phyloP scores from a whole-genome alignment of 2,113 vertebrate genomes.

The Actenoides hombroni region DNA sequence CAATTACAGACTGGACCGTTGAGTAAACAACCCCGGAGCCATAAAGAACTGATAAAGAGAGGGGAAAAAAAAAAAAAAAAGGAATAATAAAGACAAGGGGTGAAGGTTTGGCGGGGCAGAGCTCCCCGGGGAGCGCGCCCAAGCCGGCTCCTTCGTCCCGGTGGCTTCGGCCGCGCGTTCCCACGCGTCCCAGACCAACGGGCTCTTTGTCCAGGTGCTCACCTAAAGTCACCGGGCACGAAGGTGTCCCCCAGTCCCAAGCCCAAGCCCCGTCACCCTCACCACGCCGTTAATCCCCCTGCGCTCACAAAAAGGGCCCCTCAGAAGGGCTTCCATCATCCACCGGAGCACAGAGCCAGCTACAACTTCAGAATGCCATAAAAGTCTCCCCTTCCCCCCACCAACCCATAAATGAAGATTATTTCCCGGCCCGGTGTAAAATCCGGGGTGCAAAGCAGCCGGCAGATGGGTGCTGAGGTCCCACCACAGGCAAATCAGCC shows the following conservation, averaged over 20 bases:
- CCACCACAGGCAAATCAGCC: background rate
- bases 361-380: background rate
- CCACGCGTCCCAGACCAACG: background rate
- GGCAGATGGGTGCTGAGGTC: background rate
- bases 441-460: background rate
- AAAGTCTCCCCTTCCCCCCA: background rate
- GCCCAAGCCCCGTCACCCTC: background rate
- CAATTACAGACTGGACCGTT: background rate
- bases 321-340: background rate
- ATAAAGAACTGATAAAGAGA: background rate
- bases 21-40: background rate
- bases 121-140: background rate
- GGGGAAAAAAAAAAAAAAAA: background rate
- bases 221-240: background rate
- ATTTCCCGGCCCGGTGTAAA: background rate
- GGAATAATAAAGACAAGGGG: background rate
- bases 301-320: background rate
- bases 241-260: background rate
- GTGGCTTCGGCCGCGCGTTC: background rate
- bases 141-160: background rate
- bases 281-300: fast-evolving
- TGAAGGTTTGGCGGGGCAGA: background rate
- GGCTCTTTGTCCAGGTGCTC: background rate
- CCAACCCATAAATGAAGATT: background rate
- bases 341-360: background rate